These are phyloP conservation scores for Bombus haemorrhoidalis DNA, from an alignment of 1,140 invertebrate genomes.

Conservation along the genomic window DNA sequence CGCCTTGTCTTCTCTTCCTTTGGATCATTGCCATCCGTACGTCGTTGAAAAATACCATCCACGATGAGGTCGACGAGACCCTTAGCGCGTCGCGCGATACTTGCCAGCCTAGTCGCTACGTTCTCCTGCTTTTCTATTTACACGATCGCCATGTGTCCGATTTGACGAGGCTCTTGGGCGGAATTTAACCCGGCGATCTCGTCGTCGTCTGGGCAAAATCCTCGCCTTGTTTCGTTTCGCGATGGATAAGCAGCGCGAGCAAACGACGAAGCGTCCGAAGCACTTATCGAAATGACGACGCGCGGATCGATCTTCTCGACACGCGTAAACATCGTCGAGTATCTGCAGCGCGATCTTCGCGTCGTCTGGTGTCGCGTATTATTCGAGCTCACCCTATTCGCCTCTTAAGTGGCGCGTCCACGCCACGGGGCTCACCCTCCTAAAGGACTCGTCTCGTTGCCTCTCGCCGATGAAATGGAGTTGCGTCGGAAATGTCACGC, in stretches of 20 bases:
- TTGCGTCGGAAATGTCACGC: constrained; percentile 52
- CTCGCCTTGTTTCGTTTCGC: neutral
- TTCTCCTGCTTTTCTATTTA: neutral
- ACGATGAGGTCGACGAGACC: neutral
- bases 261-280: neutral
- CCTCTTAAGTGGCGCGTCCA: constrained; percentile 56
- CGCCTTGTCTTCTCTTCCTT: constrained; percentile 24
- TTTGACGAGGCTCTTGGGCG: neutral
- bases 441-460: constrained; percentile 37
- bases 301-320: constrained; percentile 42
- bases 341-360: constrained; percentile 61
- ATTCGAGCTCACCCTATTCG: constrained; percentile 24
- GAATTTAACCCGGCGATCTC: neutral
- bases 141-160: neutral
- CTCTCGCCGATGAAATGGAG: constrained; percentile 52
- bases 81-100: neutral
- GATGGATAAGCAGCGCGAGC: neutral
- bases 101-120: neutral
- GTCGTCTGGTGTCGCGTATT: neutral
- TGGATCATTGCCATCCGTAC: neutral
- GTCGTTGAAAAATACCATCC: neutral
- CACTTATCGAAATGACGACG: constrained; percentile 36
- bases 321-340: constrained; percentile 53
- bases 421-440: constrained; percentile 26
- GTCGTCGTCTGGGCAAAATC: neutral